These are phyloP conservation scores for Acanthornis magna DNA, from an alignment of 2,797 vertebrate species.

Conservation along the genomic window DNA sequence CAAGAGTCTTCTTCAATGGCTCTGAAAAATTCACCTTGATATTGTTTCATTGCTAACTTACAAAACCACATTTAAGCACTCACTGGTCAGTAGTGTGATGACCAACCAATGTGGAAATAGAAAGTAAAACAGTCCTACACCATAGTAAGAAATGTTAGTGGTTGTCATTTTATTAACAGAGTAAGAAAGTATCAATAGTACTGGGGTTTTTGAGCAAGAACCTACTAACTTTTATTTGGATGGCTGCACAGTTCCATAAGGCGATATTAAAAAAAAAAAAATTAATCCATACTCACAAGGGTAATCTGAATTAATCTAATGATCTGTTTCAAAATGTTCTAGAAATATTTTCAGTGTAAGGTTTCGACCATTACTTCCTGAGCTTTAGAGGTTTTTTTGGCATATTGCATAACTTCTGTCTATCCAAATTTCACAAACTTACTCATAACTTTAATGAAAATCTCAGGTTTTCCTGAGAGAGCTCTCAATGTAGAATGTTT, in stretches of 20 bases:
- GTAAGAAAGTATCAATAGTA: neutral
- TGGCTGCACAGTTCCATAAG: neutral
- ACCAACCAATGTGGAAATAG: neutral
- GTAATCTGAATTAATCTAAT: neutral
- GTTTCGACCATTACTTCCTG: neutral
- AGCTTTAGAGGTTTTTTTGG: neutral
- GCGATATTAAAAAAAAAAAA: neutral
- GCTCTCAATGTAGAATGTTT: neutral
- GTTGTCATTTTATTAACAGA: neutral
- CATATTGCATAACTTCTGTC: neutral
- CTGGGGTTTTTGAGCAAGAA: neutral
- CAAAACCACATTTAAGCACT: neutral
- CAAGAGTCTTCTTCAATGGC: neutral
- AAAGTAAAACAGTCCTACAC: neutral
- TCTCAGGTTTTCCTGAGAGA: neutral
- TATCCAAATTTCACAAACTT: neutral
- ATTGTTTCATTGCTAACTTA: neutral
- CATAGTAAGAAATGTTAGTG: neutral
- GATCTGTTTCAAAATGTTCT: neutral
- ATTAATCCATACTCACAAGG: neutral
- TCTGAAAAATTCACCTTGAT: neutral
- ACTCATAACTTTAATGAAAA: neutral
- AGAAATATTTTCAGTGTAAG: neutral
- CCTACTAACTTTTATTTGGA: neutral
- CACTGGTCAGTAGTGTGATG: neutral